Evolutionary conservation across 2,888 invertebrate species (phyloP).

Genomic region (Dione juno): DNA sequence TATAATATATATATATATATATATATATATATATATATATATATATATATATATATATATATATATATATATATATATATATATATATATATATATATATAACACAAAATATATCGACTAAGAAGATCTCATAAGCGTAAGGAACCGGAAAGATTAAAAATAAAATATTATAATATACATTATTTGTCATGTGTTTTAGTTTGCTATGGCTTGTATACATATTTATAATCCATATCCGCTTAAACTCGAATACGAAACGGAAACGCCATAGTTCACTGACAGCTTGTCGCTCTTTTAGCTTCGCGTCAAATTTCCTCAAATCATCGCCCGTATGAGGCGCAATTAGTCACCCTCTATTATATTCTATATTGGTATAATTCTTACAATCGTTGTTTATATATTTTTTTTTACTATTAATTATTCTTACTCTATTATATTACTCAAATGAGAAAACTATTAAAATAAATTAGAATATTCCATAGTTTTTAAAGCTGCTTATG

Average conservation of each 20-base stretch:
- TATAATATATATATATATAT: not conserved
- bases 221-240: slow-evolving; percentile 42
- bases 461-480: too few relatives aligned
- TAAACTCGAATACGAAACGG: slow-evolving; percentile 33
- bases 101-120: too few relatives aligned
- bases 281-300: slow-evolving; percentile 30
- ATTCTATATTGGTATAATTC: slow-evolving; percentile 3
- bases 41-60: too few relatives aligned
- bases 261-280: slow-evolving; percentile 39
- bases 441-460: too few relatives aligned
- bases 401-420: too few relatives aligned
- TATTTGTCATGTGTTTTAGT: slow-evolving; percentile 12
- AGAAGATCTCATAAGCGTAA: too few relatives aligned
- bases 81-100: too few relatives aligned
- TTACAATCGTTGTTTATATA: not conserved
- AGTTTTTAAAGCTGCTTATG: too few relatives aligned
- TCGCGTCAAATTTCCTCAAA: slow-evolving; percentile 33
- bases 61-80: too few relatives aligned
- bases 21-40: too few relatives aligned
- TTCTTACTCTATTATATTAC: too few relatives aligned
- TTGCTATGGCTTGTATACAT: slow-evolving; percentile 17
- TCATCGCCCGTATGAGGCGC: slow-evolving; percentile 23
- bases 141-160: too few relatives aligned
- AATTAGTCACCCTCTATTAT: slow-evolving; percentile 14
- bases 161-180: not conserved